Percentiles rank a stretch among this genome's conserved stretches.
Conservation (phyloP, 2,113 vertebrate species). For the Ciconia maguari region DNA sequence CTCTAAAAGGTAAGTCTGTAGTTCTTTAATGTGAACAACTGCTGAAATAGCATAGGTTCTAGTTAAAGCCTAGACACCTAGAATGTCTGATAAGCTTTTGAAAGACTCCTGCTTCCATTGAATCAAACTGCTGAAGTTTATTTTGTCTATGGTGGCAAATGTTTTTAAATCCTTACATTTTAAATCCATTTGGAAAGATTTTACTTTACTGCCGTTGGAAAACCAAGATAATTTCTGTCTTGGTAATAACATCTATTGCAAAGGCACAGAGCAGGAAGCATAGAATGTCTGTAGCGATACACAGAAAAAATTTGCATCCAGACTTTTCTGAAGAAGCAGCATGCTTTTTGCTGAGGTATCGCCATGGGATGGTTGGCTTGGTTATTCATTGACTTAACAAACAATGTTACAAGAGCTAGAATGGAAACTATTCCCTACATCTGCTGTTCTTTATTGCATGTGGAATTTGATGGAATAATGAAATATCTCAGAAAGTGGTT, state of each 20-base stretch:
- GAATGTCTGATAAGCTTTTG: background rate
- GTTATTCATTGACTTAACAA: background rate
- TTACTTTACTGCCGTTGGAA: background rate
- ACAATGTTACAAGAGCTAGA: background rate
- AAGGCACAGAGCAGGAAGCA: background rate
- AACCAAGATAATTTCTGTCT: background rate
- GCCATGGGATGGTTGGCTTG: background rate
- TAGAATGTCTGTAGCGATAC: background rate
- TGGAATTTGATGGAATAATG: background rate
- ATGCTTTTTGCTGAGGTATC: background rate
- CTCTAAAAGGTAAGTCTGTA: background rate
- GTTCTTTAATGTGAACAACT: background rate
- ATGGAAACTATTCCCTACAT: background rate
- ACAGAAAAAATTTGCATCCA: background rate
- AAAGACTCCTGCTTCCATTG: background rate
- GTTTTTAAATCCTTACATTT: background rate
- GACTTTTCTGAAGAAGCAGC: background rate
- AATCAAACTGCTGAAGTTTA: background rate
- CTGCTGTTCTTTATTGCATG: background rate
- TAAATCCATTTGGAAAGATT: background rate
- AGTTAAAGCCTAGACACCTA: too few relatives aligned
- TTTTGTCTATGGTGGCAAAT: background rate
- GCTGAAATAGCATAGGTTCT: background rate
- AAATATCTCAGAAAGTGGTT: background rate
- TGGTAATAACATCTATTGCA: background rate